These are phyloP conservation scores for Calameuta idolon DNA, from an alignment of 2,888 invertebrate species.

Conservation along the genomic window DNA sequence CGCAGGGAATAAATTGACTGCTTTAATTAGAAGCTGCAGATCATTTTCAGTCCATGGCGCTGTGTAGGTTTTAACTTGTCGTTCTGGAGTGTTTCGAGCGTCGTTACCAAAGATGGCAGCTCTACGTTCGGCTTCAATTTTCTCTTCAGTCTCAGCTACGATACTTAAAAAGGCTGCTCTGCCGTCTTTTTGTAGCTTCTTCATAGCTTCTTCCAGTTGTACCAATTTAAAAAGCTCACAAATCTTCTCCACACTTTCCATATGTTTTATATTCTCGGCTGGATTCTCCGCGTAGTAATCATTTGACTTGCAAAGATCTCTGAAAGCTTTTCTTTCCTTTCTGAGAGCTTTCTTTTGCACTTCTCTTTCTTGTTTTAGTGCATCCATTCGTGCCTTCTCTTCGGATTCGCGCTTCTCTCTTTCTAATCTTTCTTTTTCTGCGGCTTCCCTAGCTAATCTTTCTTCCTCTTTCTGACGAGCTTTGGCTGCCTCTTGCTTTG, in stretches of 20 bases:
- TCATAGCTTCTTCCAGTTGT: constrained; percentile 83
- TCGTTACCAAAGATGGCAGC: constrained; percentile 62
- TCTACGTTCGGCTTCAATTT: constrained; percentile 82
- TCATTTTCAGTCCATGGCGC: constrained; percentile 87
- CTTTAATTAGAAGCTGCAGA: constrained; percentile 92
- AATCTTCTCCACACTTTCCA: constrained; percentile 93
- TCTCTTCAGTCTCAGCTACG: constrained; percentile 79
- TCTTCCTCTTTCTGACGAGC: constrained; percentile 89
- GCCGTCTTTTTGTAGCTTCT: constrained; percentile 75
- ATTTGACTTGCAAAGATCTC: constrained; percentile 83
- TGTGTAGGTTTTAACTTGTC: constrained; percentile 51
- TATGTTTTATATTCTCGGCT: constrained; percentile 81
- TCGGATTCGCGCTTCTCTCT: constrained; percentile 84
- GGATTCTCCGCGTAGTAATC: constrained; percentile 82
- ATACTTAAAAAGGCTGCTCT: constrained; percentile 76
- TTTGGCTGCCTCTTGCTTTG: constrained; percentile 85
- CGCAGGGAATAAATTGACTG: constrained; percentile 97
- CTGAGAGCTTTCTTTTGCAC: constrained; percentile 86
- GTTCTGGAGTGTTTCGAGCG: constrained; percentile 49
- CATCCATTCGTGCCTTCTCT: constrained; percentile 85
- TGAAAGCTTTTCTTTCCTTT: constrained; percentile 84
- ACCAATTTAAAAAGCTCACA: constrained; percentile 82
- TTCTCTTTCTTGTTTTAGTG: constrained; percentile 87
- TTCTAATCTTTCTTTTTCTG: constrained; percentile 71
- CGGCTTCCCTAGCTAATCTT: constrained; percentile 78